phyloP scores from a whole-genome alignment of 2,888 invertebrate genomes.

The Scaptomyza tumidula region DNA sequence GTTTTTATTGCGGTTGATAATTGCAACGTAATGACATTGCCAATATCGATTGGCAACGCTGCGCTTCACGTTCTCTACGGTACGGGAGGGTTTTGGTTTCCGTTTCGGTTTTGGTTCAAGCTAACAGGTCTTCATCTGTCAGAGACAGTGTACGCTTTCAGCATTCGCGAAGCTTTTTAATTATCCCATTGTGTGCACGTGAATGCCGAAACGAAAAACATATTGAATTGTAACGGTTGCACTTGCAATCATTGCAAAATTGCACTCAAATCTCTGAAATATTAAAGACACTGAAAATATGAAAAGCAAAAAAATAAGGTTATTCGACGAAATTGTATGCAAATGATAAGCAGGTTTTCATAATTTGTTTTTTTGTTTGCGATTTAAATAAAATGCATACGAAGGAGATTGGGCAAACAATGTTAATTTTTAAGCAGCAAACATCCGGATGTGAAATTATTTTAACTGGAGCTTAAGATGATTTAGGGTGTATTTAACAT shows the following conservation, averaged over 20 bases:
- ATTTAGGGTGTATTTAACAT: too few relatives aligned
- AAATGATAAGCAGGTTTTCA: slow-evolving; percentile 7
- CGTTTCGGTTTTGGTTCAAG: background rate
- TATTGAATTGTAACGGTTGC: slow-evolving; percentile 51
- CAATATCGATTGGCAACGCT: slow-evolving; percentile 30
- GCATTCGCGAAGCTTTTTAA: slow-evolving; percentile 54
- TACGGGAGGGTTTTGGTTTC: background rate
- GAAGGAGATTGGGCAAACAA: background rate
- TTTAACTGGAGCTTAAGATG: too few relatives aligned
- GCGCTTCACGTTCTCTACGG: slow-evolving; percentile 1
- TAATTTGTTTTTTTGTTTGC: background rate
- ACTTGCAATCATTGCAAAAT: slow-evolving; percentile 30
- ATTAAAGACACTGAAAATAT: slow-evolving; percentile 25
- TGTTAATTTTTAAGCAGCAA: too few relatives aligned
- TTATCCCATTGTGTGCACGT: slow-evolving; percentile 65
- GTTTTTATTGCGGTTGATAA: slow-evolving; percentile 74
- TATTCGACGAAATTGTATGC: slow-evolving; percentile 13
- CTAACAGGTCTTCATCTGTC: background rate
- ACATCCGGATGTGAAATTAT: too few relatives aligned
- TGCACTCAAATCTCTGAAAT: slow-evolving; percentile 58
- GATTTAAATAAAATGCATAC: background rate
- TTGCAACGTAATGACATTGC: slow-evolving; percentile 73
- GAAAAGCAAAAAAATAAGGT: slow-evolving; percentile 11
- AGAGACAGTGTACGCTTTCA: background rate
- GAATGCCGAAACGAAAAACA: slow-evolving; percentile 14